Conservation (phyloP, 2,888 invertebrate species). For the Dynastes hyllus region DNA sequence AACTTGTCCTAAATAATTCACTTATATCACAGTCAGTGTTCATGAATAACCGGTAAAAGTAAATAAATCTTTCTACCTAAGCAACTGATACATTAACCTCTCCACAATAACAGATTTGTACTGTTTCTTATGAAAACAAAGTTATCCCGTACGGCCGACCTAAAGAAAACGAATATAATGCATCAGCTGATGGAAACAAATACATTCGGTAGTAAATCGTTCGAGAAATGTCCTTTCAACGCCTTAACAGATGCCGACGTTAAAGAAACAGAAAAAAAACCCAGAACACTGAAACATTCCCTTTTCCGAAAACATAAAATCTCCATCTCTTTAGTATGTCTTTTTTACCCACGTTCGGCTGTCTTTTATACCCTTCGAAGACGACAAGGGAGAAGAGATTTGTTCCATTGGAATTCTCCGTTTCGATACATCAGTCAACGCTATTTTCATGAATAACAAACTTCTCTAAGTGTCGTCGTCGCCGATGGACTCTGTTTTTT, state of each 20-base stretch:
- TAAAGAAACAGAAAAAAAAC: conserved; percentile 38
- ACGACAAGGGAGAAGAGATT: conserved; percentile 21
- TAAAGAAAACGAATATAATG: conserved; percentile 28
- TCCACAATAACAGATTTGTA: background rate
- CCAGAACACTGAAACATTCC: conserved; percentile 22
- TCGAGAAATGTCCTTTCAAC: conserved; percentile 42
- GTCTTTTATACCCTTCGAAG: conserved; percentile 35
- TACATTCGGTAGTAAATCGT: conserved; percentile 41
- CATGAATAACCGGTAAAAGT: no score
- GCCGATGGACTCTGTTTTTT: conserved; percentile 31
- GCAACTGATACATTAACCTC: background rate
- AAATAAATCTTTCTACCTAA: no score
- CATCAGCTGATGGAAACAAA: conserved; percentile 44
- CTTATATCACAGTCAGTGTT: no score
- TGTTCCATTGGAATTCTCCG: conserved; percentile 35
- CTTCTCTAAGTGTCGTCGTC: conserved; percentile 42
- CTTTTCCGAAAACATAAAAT: conserved; percentile 43
- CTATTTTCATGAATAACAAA: conserved; percentile 46
- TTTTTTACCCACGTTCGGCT: conserved; percentile 30
- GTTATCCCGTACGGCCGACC: background rate
- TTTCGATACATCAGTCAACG: conserved; percentile 45
- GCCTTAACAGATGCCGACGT: conserved; percentile 41
- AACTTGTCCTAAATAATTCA: no score
- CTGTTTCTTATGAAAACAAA: conserved; percentile 7
- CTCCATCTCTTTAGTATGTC: conserved; percentile 44